These are phyloP conservation scores for Drosophila kurseongensis DNA, from an alignment of 1,140 invertebrate species.

Conservation along the genomic window DNA sequence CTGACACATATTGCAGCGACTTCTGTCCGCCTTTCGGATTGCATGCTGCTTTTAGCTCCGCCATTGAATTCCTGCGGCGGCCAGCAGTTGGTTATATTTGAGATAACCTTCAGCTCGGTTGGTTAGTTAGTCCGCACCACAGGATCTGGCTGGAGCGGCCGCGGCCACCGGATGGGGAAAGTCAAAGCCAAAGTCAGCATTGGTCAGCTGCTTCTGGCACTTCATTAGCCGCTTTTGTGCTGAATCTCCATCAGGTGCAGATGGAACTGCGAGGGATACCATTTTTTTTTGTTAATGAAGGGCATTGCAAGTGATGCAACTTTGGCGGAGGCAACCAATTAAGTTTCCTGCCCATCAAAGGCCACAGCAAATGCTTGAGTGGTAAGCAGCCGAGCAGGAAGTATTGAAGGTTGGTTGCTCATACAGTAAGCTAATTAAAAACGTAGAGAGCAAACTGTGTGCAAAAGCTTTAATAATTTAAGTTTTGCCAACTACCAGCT, in stretches of 20 bases:
- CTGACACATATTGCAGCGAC: constrained; percentile 63
- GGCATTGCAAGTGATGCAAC: constrained; percentile 29
- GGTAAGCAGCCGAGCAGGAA: constrained; percentile 18
- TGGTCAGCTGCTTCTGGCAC: constrained; percentile 56
- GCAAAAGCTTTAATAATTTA: constrained; percentile 52
- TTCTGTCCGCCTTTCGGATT: constrained; percentile 25
- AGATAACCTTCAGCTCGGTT: constrained; percentile 25
- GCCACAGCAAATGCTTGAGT: constrained; percentile 31
- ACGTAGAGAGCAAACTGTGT: background rate
- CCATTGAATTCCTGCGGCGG: constrained; percentile 8
- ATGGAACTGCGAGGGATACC: constrained; percentile 2
- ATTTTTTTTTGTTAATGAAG: constrained; percentile 53
- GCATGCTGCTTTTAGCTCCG: background rate
- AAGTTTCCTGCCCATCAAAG: constrained; percentile 54
- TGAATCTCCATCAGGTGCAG: constrained; percentile 5
- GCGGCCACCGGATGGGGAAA: constrained; percentile 7
- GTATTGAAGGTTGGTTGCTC: constrained; percentile 1
- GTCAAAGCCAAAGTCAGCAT: constrained; percentile 52
- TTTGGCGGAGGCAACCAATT: constrained; percentile 52
- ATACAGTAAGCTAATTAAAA: constrained; percentile 44
- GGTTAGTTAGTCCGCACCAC: constrained; percentile 10
- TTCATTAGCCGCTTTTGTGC: constrained; percentile 55
- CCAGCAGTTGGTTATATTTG: constrained; percentile 14
- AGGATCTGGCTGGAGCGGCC: background rate
- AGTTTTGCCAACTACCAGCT: constrained; percentile 10